Base-by-base conservation (phyloP, 1,140 invertebrate species). In the Asobara japonica region DNA sequence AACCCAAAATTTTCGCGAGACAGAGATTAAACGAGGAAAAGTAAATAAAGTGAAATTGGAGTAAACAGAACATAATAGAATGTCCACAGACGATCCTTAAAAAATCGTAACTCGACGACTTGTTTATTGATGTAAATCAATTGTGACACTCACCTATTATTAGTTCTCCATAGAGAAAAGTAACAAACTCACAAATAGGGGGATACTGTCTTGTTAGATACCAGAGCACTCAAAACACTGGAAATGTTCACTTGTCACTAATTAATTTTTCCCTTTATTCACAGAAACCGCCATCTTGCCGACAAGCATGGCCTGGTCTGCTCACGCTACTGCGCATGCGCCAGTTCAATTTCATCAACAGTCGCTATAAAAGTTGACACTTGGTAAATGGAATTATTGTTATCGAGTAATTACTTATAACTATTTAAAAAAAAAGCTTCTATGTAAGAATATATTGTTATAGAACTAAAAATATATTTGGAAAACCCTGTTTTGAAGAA, bases 161-260 rank as follows among this genome's bases (percentile, higher is more conserved):
- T 13, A 27, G 4, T 22, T 13, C 38, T 51, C 61, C 45, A 51
- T 51, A n/a, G 27, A 48, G 30, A 25, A 33, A 25, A 30, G 11
- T 20, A 16, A n/a, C 1, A 66, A 31, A 27, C 45, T 70, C 56
- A 48, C 51, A 31, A 61, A 20, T 20, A n/a, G 56, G n/a, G 20
- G 13, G 10, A 41, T 66, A 70, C 45, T 31, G 11, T 16, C 22
- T 29, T 16, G 41, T 31, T 51, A 29, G 38, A 65, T 68, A 74
- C 72, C 65, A 45, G 33, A 74, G 62, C 51, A 36, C 10, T 30
- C 65, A 66, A 70, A 65, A 74, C 68, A 45, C 68, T 67, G 13
- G 45, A 64, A 33, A 61, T 33, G 22, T 51, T 70, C 68, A 66
- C 68, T 74, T 61, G 68, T 74, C 72, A 74, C 72, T 56, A 66